Conservation (phyloP, 2,113 vertebrate species). For the Catharus minimus region DNA sequence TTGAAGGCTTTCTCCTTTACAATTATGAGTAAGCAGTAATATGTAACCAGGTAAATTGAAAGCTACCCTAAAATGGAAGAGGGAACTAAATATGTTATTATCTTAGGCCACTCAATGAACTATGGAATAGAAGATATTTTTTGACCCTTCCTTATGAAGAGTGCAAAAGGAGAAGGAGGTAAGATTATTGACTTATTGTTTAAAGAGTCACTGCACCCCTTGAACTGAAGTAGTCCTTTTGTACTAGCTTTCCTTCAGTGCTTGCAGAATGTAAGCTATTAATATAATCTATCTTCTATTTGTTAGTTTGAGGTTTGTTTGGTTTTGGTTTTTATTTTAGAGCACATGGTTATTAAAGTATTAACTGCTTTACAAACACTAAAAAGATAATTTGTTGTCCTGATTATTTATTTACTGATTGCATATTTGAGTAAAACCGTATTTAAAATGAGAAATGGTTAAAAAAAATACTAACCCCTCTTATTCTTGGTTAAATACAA, state of each 20-base stretch:
- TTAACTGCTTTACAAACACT: not conserved
- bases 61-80: not conserved
- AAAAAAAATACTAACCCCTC: not conserved
- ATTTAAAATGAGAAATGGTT: not conserved
- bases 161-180: constrained; percentile 90
- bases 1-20: constrained; percentile 94
- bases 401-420: not conserved
- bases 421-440: not conserved
- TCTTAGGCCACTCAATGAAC: constrained; percentile 82
- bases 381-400: not conserved
- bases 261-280: not conserved
- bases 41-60: not conserved
- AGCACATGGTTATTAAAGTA: not conserved
- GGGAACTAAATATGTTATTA: constrained; percentile 17
- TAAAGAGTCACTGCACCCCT: not conserved
- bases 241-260: not conserved
- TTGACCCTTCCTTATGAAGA: constrained; percentile 89
- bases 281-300: not conserved
- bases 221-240: not conserved
- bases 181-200: not conserved
- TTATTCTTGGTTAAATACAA: not conserved
- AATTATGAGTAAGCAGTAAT: constrained; percentile 83
- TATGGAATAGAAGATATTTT: constrained; percentile 89
- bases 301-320: not conserved
- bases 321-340: not conserved